Evolutionary conservation across 2,797 vertebrate genomes (phyloP), one percentile per base, ranked within the genome.

Genomic region (Diceros bicornis): DNA sequence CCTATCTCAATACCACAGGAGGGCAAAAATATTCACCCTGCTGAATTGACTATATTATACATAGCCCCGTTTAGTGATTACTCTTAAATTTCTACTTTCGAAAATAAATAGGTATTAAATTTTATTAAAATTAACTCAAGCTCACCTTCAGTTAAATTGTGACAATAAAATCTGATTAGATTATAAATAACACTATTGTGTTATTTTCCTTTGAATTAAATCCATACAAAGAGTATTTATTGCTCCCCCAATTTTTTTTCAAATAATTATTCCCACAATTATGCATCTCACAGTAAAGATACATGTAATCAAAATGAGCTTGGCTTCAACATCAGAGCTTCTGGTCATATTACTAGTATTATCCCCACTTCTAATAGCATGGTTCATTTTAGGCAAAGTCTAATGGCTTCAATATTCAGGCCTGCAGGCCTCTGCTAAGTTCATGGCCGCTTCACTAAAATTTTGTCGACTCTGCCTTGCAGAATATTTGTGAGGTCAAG

Each of bases 161-260:
- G 13, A 71, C 37, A 23, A 92, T 55, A 69, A 89, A 88, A 95
- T 84, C n/a, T 88, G 68, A 72, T 61, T 71, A 57, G 8, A 59
- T 32, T 62, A 59, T 94, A 94, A 93, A 86, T 71, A 90, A 10
- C 6, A 37, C 47, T 83, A 59, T 6, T 74, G 55, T 78, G 2
- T 71, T 34, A 64, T 88, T 92, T 69, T 74, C 18, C 57, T 96
- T 86, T 95, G n/a, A 89, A 82, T 52, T 94, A 83, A 94, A 64
- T 20, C 27, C 59, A 59, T n/a, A 32, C 61, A 91, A 94, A 94
- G 41, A 72, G 4, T 57, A n/a, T 41, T 68, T 57, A 92, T 20
- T 72, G 52, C 20, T 50, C 50, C n/a, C 50, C 47, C 7, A 91
- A 72, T 16, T 66, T 86, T 84, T 77, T 81, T 90, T 23, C 82